Evolutionary conservation across 2,797 vertebrate species (phyloP).

Genomic region (Cyprinella venusta): DNA sequence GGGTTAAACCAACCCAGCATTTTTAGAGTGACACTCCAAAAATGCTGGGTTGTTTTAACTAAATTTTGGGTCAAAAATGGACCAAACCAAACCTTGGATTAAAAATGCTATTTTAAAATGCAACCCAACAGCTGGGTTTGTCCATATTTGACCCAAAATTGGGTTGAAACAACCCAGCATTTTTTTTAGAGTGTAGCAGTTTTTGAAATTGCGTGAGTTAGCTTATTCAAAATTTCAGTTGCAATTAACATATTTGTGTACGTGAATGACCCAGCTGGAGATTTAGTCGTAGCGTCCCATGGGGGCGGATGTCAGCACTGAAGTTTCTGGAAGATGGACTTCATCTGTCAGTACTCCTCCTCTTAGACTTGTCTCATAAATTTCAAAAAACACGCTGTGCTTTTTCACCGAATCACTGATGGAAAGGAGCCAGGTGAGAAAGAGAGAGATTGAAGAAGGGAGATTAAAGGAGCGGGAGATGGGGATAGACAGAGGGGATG

Average conservation of each 20-base stretch:
- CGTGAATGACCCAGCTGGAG: not conserved
- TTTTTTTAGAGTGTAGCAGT: too few species aligned
- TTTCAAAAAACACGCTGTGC: constrained; percentile 16
- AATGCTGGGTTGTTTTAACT: too few species aligned
- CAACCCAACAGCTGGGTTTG: too few species aligned
- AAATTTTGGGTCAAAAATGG: too few species aligned
- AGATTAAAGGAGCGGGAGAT: not conserved
- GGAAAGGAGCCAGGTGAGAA: not conserved
- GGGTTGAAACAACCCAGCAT: too few species aligned
- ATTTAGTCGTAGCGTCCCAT: not conserved
- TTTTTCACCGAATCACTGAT: not conserved
- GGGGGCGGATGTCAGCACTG: not conserved
- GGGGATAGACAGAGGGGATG: not conserved
- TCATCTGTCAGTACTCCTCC: constrained; percentile 23
- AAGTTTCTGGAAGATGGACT: constrained; percentile 2
- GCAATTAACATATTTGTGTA: not conserved
- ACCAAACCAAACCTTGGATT: too few species aligned
- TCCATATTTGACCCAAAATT: too few species aligned
- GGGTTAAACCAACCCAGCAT: too few species aligned
- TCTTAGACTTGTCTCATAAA: constrained; percentile 21
- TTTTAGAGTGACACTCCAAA: too few species aligned
- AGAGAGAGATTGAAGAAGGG: not conserved
- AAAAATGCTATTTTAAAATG: too few species aligned
- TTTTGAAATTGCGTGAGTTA: too few species aligned
- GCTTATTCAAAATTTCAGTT: too few species aligned